Conservation (phyloP, 2,113 vertebrate genomes). For the Trochalopteron elliotii region DNA sequence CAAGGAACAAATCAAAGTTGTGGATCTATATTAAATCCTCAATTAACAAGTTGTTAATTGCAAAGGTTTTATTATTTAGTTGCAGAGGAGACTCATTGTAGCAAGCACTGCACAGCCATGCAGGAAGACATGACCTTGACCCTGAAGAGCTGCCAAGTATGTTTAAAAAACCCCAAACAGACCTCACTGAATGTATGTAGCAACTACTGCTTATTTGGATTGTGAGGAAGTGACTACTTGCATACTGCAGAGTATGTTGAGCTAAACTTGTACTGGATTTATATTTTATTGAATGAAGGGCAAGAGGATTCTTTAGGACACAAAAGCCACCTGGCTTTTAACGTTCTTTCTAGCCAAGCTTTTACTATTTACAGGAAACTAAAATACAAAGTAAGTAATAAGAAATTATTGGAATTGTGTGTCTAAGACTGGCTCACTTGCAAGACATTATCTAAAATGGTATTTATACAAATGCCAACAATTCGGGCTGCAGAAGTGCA, state of each 20-base stretch:
- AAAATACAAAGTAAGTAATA: neutral
- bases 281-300: neutral
- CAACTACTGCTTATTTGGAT: neutral
- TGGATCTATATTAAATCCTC: neutral
- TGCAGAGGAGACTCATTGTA: neutral
- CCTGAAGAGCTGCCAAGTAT: neutral
- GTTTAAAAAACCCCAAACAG: neutral
- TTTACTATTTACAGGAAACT: neutral
- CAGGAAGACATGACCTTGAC: neutral
- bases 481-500: neutral
- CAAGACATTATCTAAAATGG: neutral
- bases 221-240: neutral
- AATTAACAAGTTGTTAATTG: neutral
- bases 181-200: neutral
- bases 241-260: neutral
- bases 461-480: neutral
- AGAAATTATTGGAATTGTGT: neutral
- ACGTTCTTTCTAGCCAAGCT: neutral
- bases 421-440: neutral
- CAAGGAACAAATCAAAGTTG: neutral
- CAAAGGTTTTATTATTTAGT: neutral
- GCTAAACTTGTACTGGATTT: neutral
- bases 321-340: neutral
- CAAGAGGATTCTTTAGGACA: neutral
- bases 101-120: neutral